Percentiles rank a stretch among this genome's conserved stretches.
phyloP scores from a whole-genome alignment of 2,888 invertebrate genomes.

The Meiosimyza platycephala region DNA sequence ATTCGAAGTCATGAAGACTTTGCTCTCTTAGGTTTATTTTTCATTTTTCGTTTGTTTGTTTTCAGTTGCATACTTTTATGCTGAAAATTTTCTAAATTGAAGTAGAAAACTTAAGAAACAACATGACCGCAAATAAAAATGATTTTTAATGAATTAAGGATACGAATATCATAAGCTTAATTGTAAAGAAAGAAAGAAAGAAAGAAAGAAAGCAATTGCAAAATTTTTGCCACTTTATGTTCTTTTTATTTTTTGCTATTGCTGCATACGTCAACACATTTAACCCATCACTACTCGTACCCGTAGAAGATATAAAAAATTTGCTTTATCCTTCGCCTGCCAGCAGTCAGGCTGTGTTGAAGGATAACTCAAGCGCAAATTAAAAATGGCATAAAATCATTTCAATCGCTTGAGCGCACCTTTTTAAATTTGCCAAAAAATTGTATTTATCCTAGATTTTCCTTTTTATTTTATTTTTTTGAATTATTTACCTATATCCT shows the following conservation, averaged over 20 bases:
- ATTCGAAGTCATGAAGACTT: no score
- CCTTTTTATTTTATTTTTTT: background rate
- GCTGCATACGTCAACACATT: constrained; percentile 22
- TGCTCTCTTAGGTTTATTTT: no score
- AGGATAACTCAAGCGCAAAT: constrained; percentile 24
- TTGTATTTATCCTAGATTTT: constrained; percentile 43
- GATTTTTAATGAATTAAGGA: constrained; percentile 27
- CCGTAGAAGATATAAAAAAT: no score
- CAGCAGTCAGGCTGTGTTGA: background rate
- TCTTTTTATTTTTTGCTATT: background rate
- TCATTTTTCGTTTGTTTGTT: no score
- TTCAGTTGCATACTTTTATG: no score
- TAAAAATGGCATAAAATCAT: constrained; percentile 48
- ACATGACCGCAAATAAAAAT: constrained; percentile 15
- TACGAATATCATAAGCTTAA: background rate
- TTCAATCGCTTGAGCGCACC: constrained; percentile 56
- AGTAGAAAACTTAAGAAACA: constrained; percentile 14
- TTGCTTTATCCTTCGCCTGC: background rate
- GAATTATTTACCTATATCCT: background rate
- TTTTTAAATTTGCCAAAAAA: constrained; percentile 45
- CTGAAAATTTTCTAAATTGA: no score
- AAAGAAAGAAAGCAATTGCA: no score
- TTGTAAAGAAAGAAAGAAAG: background rate
- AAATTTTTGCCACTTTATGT: background rate
- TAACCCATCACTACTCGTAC: background rate